These are phyloP conservation scores for Trissoscelio sp. DNA, from an alignment of 2,888 invertebrate genomes.

Conservation along the genomic window DNA sequence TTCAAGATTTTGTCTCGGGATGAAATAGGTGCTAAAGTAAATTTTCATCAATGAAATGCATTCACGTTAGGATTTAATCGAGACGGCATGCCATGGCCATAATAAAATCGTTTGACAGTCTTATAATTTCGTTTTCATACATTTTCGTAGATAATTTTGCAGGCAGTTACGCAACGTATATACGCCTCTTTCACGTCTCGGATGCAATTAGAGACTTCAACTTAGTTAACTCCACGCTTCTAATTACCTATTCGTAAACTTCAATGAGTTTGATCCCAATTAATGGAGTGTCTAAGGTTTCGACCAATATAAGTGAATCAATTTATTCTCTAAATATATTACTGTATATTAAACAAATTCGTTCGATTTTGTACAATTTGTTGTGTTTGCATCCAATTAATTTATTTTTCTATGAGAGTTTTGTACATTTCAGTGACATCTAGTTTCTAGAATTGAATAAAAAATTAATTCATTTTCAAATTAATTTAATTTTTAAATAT, in stretches of 20 bases:
- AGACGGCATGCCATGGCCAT: background rate
- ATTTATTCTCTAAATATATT: constrained; percentile 37
- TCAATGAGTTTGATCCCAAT: constrained; percentile 64
- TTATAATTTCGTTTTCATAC: constrained; percentile 53
- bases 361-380: background rate
- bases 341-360: background rate
- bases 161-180: constrained; percentile 55
- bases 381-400: no score
- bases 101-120: constrained; percentile 39
- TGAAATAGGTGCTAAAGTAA: background rate
- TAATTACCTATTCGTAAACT: constrained; percentile 67
- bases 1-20: background rate
- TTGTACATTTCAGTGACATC: no score
- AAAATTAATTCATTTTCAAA: no score
- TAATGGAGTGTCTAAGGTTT: constrained; percentile 55
- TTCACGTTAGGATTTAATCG: background rate
- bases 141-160: constrained; percentile 60
- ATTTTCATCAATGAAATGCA: no score
- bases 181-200: constrained; percentile 64
- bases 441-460: no score
- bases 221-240: constrained; percentile 61
- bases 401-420: no score
- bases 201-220: constrained; percentile 64
- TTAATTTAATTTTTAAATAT: no score
- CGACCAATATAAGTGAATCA: constrained; percentile 47